phyloP scores from a whole-genome alignment of 2,113 vertebrate species.

The Phaethornis superciliosus region DNA sequence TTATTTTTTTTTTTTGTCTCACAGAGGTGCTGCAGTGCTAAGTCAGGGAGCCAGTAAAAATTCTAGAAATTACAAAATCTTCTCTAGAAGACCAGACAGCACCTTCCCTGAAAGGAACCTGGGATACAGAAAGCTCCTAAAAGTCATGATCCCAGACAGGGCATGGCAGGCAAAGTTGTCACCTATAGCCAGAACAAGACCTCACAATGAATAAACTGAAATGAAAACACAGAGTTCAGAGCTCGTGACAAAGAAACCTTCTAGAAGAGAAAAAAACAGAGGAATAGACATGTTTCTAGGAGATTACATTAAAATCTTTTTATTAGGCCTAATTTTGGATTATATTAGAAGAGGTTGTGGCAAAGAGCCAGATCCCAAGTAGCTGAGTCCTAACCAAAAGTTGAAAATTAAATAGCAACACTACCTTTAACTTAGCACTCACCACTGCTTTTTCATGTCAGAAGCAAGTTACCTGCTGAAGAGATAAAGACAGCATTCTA shows the following conservation, averaged over 20 bases:
- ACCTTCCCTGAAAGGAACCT: neutral
- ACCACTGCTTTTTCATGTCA: neutral
- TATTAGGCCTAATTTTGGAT: neutral
- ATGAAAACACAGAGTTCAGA: neutral
- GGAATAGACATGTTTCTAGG: neutral
- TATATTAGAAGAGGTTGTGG: neutral
- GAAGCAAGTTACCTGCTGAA: neutral
- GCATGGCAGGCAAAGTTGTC: neutral
- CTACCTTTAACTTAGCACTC: neutral
- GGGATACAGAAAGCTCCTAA: neutral
- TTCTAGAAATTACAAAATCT: neutral
- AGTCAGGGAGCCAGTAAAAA: neutral
- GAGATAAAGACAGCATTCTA: neutral
- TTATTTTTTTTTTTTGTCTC: neutral
- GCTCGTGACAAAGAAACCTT: neutral
- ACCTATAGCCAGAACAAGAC: neutral
- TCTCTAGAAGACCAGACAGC: neutral
- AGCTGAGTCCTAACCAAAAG: neutral
- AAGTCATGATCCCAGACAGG: neutral
- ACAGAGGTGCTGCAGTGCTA: neutral
- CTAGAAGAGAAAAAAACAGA: neutral
- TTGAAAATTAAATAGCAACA: neutral
- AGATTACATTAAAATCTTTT: neutral
- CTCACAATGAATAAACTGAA: accelerated
- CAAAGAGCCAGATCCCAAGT: neutral